A percentile compares a stretch with the other conserved stretches of the same genome.
phyloP scores from a whole-genome alignment of 2,113 vertebrate species.

The Lampris incognitus region DNA sequence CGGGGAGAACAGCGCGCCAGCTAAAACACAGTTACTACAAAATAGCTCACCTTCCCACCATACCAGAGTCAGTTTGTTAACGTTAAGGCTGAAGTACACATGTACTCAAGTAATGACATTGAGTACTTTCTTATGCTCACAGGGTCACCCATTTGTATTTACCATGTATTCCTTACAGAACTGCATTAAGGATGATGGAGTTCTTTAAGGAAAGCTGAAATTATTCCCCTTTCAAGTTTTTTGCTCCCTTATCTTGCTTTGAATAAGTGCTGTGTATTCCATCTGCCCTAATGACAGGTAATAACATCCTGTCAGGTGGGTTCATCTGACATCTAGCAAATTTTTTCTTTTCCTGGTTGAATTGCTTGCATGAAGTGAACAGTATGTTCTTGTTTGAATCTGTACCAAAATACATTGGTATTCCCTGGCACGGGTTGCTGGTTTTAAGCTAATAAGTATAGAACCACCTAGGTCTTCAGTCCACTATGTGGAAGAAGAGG shows the following conservation, averaged over 20 bases:
- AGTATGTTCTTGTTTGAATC: constrained; percentile 80
- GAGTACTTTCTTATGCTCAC: constrained; percentile 12
- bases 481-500: constrained; percentile 90
- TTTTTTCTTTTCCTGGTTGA: constrained; percentile 62
- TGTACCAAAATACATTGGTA: constrained; percentile 60
- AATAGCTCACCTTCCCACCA: constrained; percentile 94
- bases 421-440: constrained; percentile 77
- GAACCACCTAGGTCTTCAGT: constrained; percentile 89
- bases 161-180: constrained; percentile 69
- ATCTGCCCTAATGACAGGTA: constrained; percentile 39
- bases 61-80: constrained; percentile 89
- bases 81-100: too few species aligned
- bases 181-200: constrained; percentile 60
- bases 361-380: constrained; percentile 69
- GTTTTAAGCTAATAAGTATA: constrained; percentile 85
- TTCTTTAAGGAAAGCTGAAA: constrained; percentile 67
- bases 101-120: not conserved
- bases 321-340: constrained; percentile 43
- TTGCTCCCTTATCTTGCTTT: constrained; percentile 7
- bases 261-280: constrained; percentile 37
- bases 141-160: constrained; percentile 33
- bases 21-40: constrained; percentile 95
- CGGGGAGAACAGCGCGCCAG: constrained; percentile 92
- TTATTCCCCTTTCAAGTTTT: not conserved
- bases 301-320: constrained; percentile 54